Base-by-base conservation (phyloP, 2,797 vertebrate species). In the Molossus alvarezi region DNA sequence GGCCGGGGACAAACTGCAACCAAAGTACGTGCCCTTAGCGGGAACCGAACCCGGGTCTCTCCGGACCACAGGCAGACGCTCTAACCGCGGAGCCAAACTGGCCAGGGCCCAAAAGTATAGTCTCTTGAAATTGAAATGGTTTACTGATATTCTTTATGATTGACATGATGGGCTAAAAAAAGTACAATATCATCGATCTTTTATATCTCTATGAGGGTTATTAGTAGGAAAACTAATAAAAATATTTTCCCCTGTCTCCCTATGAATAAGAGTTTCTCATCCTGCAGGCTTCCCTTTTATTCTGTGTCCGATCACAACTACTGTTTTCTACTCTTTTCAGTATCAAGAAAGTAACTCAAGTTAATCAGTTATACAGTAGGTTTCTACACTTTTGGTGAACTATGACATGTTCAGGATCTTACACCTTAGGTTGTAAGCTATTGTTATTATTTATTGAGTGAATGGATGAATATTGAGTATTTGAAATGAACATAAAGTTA, bases 171-270 rank as follows among this genome's bases (percentile, higher is more conserved):
- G 27, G 6, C 6, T 29, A 18, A 77, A 89, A 53, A 51, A 33
- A 83, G 55, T 5, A 45, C 51, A 45, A 62, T 58, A 17, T 65
- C 72, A 82, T 94, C 80, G 71, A 48, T 94, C 83, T 97, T 89
- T 77, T 55, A 6, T 88, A 87, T 76, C 37, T 97, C 21, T 91
- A 58, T 95, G 23, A 97, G 93, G 18, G 65, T 83, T 87, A 84
- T 81, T 95, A 81, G 57, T 51, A 90, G 77, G 37, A 75, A 97
- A 97, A 93, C 65, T 80, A 93, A 60, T 93, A 90, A 67, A 80
- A 84, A 60, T 57, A 67, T 60, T 90, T 72, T 62, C 25, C 9
- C 6, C 10, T 23, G 1, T 37, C 41, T 85, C 14, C 12, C 37
- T 80, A 14, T 41, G 20, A 75, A 45, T 33, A 33, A 83, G 23